Evolutionary conservation across 2,113 vertebrate species (phyloP), one percentile per base, ranked within the genome.

Genomic region (Alces alces): DNA sequence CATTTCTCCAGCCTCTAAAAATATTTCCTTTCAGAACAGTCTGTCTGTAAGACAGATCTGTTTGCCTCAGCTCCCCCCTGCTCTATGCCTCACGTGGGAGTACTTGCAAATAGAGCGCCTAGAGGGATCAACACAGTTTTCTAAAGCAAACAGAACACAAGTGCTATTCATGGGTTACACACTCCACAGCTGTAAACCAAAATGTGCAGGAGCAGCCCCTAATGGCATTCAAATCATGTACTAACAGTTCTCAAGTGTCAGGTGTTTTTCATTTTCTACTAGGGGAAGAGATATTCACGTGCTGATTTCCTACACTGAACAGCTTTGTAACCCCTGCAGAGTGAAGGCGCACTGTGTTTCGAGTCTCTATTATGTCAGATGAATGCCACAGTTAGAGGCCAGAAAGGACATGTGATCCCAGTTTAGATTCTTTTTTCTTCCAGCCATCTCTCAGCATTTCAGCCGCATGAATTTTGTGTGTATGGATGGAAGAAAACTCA

Each of bases 141-240:
- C 98, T 98, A 98, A 98, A 98, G 96, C 93, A 99, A 98, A 98
- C 95, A 97, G 76, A 98, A 93, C 89, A 98, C 57, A 97, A 98
- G 83, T 15, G 39, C 88, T 98, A 39, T 98, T 98, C 89, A 93
- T 97, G 96, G 89, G 95, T 96, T 98, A 96, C 89, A 97, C 92
- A 96, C 96, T 94, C 97, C 86, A 86, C 97, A 97, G 98, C 98
- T 98, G 98, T 93, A 97, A 97, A 61, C 94, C 9, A 93, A 98
- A 98, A 98, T 96, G 85, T 98, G 98, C 97, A 93, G 98, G 47
- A 98, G 97, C 91, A 97, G 96, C 85, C 90, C 95, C 92, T 97
- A 97, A 98, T 97, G 91, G 70, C 80, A 98, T 98, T 98, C 97
- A 98, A 98, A 98, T 98, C 66, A 95, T 97, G 96, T 98, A 93